Percentiles rank a stretch among this genome's conserved stretches.
Evolutionary conservation across 2,888 invertebrate genomes (phyloP).

Genomic region (Gari tellinella): DNA sequence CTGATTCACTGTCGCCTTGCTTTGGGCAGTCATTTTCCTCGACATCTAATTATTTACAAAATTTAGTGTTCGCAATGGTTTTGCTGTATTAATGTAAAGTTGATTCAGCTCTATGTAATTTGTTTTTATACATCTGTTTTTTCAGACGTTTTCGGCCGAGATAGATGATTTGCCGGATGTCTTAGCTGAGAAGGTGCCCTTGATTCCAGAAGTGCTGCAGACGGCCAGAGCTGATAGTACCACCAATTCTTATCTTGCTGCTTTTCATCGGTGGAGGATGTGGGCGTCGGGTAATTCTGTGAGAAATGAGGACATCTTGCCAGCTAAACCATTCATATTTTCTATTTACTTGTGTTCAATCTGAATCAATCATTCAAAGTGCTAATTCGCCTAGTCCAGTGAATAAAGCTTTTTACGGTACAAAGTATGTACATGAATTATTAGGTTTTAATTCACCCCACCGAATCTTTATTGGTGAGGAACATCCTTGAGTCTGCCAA

Average conservation of each 20-base stretch:
- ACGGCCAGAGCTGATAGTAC: no score
- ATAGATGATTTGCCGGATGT: no score
- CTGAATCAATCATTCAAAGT: conserved; percentile 18
- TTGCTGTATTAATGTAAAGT: no score
- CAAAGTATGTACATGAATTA: conserved; percentile 16
- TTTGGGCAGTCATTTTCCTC: no score
- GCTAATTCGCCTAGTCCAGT: conserved; percentile 15
- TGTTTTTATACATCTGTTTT: not conserved
- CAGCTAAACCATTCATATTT: conserved; percentile 15
- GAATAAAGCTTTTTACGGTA: conserved; percentile 20
- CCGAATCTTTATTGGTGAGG: conserved; percentile 39
- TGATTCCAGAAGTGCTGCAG: no score
- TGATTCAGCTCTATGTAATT: not conserved
- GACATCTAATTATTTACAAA: no score
- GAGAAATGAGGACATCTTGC: conserved; percentile 3
- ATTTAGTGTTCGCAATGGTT: no score
- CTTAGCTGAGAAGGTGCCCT: no score
- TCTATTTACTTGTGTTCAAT: conserved; percentile 14
- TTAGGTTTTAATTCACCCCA: conserved; percentile 26
- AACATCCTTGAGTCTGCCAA: conserved; percentile 46
- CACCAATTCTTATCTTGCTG: no score
- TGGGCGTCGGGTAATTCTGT: conserved; percentile 15
- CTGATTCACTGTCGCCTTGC: no score
- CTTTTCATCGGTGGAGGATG: not conserved
- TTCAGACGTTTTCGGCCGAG: no score